Base-by-base conservation (phyloP, 2,888 invertebrate species). In the Amorpha juglandis region DNA sequence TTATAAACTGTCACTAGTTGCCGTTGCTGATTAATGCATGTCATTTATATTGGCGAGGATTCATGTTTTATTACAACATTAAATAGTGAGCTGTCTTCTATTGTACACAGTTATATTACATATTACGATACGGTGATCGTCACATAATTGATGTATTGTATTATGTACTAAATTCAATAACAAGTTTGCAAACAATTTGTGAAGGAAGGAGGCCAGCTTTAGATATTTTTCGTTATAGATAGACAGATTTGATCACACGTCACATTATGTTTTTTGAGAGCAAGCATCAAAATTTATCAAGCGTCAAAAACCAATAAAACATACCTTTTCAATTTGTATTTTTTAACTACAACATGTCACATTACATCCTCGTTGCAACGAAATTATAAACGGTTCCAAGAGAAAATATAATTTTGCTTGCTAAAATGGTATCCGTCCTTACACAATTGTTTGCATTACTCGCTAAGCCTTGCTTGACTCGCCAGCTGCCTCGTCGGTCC, bases 151-250 rank as follows among this genome's bases (percentile, higher is more conserved):
- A 14, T 55, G 47, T 55, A 47, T 45, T 42, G 52, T 14, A 19
- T 9, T 58, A 35, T 21, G 38, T 53, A 47, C 38, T 58, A 64
- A 45, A 27, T 51, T 62, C 19, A 64, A 21, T 45, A 83, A 85
- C 79, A 85, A 81, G 95, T 96, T 96, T 96, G 96, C 96, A 96
- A 96, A 96, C 96, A 96, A 96, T 96, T 96, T 96, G 96, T 95
- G 95, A 94, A 96, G 94, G 93, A 93, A 89, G 96, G 96, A 96
- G 96, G 96, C 96, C 95, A 95, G 95, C 95, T 89, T 91, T 86
- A 81, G 86, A 11, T 84, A 88, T 76, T 82, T 83, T 78, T 77
- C 76, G 74, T 78, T 77, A 70, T 67, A 71, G 74, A 78, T 78
- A 80, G 75, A 81, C 67, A 81, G 67, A 79, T 81, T 86, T 82